Evolutionary conservation across 2,113 vertebrate species (phyloP).

Genomic region (Oreochromis tanganicae): DNA sequence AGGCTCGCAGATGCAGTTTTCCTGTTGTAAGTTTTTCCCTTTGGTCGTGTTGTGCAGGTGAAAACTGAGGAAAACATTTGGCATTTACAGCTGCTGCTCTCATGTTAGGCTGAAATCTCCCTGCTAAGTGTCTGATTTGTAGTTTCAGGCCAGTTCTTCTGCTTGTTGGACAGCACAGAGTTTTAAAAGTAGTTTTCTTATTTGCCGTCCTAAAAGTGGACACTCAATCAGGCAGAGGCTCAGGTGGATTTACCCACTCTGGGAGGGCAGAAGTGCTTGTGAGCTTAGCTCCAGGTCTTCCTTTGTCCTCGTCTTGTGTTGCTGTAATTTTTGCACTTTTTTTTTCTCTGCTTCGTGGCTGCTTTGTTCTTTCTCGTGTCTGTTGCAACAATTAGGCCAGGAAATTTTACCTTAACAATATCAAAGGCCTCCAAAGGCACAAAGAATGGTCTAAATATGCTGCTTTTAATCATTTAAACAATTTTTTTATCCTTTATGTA

Average conservation of each 20-base stretch:
- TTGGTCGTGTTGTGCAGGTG: not conserved
- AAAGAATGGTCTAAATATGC: accelerated
- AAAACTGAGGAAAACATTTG: not conserved
- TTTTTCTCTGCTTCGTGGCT: not conserved
- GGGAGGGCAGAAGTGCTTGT: not conserved
- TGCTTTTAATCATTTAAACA: not conserved
- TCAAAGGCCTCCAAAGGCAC: not conserved
- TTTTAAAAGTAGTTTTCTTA: not conserved
- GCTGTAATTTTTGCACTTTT: not conserved
- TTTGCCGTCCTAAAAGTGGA: not conserved
- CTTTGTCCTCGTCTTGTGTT: not conserved
- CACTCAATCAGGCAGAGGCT: not conserved
- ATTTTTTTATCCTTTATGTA: not conserved
- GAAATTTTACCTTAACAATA: not conserved
- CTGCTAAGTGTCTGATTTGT: not conserved
- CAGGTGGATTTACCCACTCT: not conserved
- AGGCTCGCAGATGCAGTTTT: not conserved
- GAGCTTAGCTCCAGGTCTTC: not conserved
- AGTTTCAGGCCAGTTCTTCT: not conserved
- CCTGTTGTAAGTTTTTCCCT: not conserved
- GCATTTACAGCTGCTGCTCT: not conserved
- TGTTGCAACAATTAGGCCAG: not conserved
- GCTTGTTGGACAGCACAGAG: not conserved
- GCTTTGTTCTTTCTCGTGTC: not conserved
- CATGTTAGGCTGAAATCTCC: accelerated